Evolutionary conservation across 1,140 invertebrate species (phyloP), one percentile per base, ranked within the genome.

Genomic region (Schlechtendalia chinensis): DNA sequence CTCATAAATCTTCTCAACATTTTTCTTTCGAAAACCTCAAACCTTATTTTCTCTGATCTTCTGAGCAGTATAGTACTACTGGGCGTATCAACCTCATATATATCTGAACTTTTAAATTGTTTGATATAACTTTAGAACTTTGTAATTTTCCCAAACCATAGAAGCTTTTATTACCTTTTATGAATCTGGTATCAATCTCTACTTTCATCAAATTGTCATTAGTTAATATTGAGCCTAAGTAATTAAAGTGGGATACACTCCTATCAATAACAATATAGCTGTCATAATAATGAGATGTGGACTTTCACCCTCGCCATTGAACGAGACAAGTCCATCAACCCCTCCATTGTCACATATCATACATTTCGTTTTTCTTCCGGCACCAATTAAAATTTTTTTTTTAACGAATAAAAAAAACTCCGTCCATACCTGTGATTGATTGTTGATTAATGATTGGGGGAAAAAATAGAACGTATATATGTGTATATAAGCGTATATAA

Each of bases 11-110:
- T 22, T n/a, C n/a, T n/a, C n/a, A n/a, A n/a, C n/a, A n/a, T n/a
- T n/a, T n/a, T n/a, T n/a, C n/a, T n/a, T n/a, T n/a, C n/a, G n/a
- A n/a, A n/a, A n/a, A n/a, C n/a, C n/a, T n/a, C n/a, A n/a, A n/a
- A n/a, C n/a, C n/a, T n/a, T n/a, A n/a, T n/a, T n/a, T n/a, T n/a
- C n/a, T n/a, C n/a, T n/a, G n/a, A n/a, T n/a, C n/a, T n/a, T n/a
- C n/a, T n/a, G n/a, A 29, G 22, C 59, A 5, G 29, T 63, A 63
- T 63, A 32, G 59, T 24, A 63, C 59, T 6, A 63, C 59, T 63
- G 59, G 59, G 59, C 59, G 59, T 63, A 63, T 63, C 59, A 63
- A 63, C 16, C 24, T 63, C 29, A 11, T 63, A 63, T 63, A 32
- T 63, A 63, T 63, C 24, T 63, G 24, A 1, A 63, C 59, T 63